Base-by-base conservation (phyloP, 2,888 invertebrate species). In the Atethmia centrago region DNA sequence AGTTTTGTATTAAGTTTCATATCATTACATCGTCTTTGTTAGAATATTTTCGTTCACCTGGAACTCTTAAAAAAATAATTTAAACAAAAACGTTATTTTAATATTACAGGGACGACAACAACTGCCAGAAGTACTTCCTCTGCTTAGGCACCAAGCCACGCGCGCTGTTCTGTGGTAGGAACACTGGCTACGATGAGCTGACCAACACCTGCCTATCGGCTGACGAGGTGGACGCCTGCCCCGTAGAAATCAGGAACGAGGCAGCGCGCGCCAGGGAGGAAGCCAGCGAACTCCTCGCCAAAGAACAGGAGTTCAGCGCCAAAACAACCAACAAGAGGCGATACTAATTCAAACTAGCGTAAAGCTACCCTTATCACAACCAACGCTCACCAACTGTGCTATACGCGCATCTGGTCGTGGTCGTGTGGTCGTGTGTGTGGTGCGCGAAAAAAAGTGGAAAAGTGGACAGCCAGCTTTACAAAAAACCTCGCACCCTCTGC, bases 121-220 rank as follows among this genome's bases (percentile, higher is more conserved):
- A 98, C 90, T 98, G 98, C 91, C 98, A 98, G 88, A 97, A 97
- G 83, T 99, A 98, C 91, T 98, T 97, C 95, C 95, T 98, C 67
- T 99, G 99, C 90, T 96, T 98, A 14, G 97, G 97, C 62, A 97
- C 97, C 25, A 97, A 97, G 58, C 99, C 99, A 0, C 96, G 99
- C 36, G 96, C 98, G 47, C 97, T 98, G 80, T 97, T 97, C 77
- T 99, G 99, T 88, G 98, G 98, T 0, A 97, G 97, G 74, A 98
- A 97, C 81, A 96, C 97, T 36, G 98, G 98, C 4, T 99, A 98
- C 93, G 98, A 98, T 90, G 97, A 98, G 21, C 93, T 97, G 59
- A 97, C 97, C 1, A 97, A 97, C 66, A 94, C 97, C 47, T 99
- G 99, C 88, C 98, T 98, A 68, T 97, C 97, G 7, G 97, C 97